Base-by-base conservation (phyloP, 1,140 invertebrate genomes). In the Meteorus sp. region DNA sequence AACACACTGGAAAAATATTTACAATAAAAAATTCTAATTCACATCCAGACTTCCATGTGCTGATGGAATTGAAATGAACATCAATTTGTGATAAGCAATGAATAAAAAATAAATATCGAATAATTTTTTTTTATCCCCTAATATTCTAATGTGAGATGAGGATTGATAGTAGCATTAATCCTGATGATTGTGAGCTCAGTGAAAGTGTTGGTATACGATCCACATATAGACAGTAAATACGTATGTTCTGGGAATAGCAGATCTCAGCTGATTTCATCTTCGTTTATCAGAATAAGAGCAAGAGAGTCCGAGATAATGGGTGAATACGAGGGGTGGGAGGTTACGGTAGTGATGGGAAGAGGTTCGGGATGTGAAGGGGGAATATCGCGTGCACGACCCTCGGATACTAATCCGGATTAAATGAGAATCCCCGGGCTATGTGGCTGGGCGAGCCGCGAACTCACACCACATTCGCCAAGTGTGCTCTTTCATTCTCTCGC, bases 341-440 rank as follows among this genome's bases (percentile, higher is more conserved):
- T n/a, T n/a, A n/a, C n/a, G n/a, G n/a, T n/a, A n/a, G n/a, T n/a
- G n/a, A n/a, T n/a, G n/a, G n/a, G n/a, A n/a, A n/a, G n/a, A n/a
- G n/a, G n/a, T n/a, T n/a, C n/a, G 43, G 48, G 31, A 48, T 39
- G n/a, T 55, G 57, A 60, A 59, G 62, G 63, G 53, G 59, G 66
- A 68, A 75, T 74, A 76, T 74, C 54, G 41, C 54, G 39, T 43
- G 39, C 75, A 69, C 74, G 75, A 77, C 75, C 76, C 76, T 77
- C 73, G 70, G 67, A 62, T 67, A 72, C 72, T 78, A 78, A 78
- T 78, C 76, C 76, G 76, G 76, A 78, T 77, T 78, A 76, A 72
- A 69, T 68, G 65, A 60, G 64, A 75, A 76, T 75, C 69, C 68
- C 71, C 65, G 68, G 54, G 63, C 66, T 69, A 69, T 68, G 66